A percentile compares a stretch with the other conserved stretches of the same genome.
Conservation (phyloP, 2,113 vertebrate genomes). For the Puffinus mauretanicus region DNA sequence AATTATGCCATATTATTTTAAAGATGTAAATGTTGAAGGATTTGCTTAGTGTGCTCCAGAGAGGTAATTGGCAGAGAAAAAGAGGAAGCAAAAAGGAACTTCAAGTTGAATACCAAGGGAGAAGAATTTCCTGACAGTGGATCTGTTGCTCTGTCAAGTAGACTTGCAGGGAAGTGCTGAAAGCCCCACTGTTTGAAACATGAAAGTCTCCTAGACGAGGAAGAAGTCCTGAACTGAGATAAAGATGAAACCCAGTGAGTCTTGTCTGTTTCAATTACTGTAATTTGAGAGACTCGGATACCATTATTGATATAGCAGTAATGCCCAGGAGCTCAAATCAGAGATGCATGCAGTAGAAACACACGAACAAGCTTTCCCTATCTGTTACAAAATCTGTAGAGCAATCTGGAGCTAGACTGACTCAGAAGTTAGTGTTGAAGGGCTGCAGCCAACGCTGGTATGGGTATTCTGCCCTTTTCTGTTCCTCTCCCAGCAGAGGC, state of each 20-base stretch:
- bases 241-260: not conserved
- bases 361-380: not conserved
- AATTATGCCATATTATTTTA: not conserved
- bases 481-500: not conserved
- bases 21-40: constrained; percentile 40
- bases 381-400: not conserved
- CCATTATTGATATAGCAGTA: not conserved
- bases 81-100: constrained; percentile 37
- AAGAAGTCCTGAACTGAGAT: not conserved
- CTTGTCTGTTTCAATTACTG: not conserved
- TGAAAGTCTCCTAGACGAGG: not conserved
- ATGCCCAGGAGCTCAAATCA: not conserved
- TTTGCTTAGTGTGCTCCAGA: not conserved
- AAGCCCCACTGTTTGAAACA: not conserved
- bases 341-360: not conserved
- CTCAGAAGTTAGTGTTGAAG: not conserved
- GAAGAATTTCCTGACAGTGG: not conserved
- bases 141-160: not conserved
- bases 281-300: not conserved
- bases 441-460: no score
- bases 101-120: not conserved
- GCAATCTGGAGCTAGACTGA: not conserved
- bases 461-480: not conserved
- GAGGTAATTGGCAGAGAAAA: constrained; percentile 18
- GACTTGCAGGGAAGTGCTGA: not conserved